phyloP scores from a whole-genome alignment of 2,797 vertebrate species.

The Erithacus rubecula region DNA sequence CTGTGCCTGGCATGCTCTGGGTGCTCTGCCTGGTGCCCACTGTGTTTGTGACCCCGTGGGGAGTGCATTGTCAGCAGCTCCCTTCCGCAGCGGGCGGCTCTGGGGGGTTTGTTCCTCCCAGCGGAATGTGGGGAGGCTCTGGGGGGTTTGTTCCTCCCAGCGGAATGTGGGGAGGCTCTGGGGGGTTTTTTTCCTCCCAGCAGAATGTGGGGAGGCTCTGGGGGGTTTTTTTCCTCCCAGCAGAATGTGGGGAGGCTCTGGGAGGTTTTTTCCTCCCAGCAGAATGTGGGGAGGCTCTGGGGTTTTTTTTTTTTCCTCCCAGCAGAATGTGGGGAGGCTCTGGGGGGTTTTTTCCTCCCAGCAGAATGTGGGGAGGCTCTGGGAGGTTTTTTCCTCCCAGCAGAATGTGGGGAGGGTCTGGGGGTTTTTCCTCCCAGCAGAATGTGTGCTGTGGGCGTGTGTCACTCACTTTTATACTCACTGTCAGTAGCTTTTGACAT shows the following conservation, averaged over 20 bases:
- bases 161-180: too few relatives aligned
- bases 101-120: neutral
- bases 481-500: neutral
- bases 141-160: too few relatives aligned
- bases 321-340: neutral
- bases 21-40: neutral
- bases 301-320: neutral
- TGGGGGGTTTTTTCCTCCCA: neutral
- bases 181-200: too few relatives aligned
- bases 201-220: neutral
- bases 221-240: too few relatives aligned
- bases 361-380: neutral
- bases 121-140: too few relatives aligned
- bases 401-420: neutral
- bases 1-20: accelerated
- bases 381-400: too few relatives aligned
- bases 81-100: too few relatives aligned
- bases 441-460: accelerated
- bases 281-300: accelerated
- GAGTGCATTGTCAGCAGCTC: accelerated
- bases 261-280: neutral
- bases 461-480: neutral
- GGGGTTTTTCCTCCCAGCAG: neutral
- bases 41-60: accelerated
- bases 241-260: neutral